Base-by-base conservation (phyloP, 2,797 vertebrate genomes). In the Poeciliopsis turneri region DNA sequence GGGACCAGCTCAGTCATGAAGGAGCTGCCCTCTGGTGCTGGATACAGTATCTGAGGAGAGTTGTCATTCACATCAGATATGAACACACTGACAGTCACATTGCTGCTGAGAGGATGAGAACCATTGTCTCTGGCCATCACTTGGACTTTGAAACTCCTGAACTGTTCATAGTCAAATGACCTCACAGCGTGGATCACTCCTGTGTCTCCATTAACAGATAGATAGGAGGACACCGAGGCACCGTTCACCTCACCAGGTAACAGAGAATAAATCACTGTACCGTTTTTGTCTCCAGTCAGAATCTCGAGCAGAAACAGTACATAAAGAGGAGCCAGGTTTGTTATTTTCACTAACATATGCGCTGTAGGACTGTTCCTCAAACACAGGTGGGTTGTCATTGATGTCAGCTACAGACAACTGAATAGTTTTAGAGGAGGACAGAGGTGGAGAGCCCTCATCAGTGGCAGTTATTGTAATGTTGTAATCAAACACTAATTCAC, bases 81-180 rank as follows among this genome's bases (percentile, higher is more conserved):
- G 0, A 85, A 74, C 0, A 95, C 84, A 20, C 11, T 90, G 1
- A 96, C 71, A 0, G 78, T 92, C 25, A 91, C 92, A 15, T 93
- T 93, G 75, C 92, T 90, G 77, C 84, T 90, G 41, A 94, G 55
- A 30, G 93, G 89, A 0, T 93, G 94, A 59, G 84, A 89, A 75
- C 96, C 96, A 0, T 95, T 91, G 0, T 97, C 96, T 70, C 93
- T 94, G 84, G 96, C 85, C n/a, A 92, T 92, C 53, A 96, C 94
- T 4, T 75, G 89, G 75, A 96, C 91, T 78, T 90, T 78, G 16
- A 92, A 90, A 10, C 47, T 88, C 82, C 78, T 83, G 25, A 88
- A 79, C 59, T 92, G 88, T 79, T 92, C 88, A 85, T 91, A 90
- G 82, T 92, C 90, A 87, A 92, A 89, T 11, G 43, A 93, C 87